Evolutionary conservation across 2,888 invertebrate genomes (phyloP).

Genomic region (Oscheius sp.): DNA sequence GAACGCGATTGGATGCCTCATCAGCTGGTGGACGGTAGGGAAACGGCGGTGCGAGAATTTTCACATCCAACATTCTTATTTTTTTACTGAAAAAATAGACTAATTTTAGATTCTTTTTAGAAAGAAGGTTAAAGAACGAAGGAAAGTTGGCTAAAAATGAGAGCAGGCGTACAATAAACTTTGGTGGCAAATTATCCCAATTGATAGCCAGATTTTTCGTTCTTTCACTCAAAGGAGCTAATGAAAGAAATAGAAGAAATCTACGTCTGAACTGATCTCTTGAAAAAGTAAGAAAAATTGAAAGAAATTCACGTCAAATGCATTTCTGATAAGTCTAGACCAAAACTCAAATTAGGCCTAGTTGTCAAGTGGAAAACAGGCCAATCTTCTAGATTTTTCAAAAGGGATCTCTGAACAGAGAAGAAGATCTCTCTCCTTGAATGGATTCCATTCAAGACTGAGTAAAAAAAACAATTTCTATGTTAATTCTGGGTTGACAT

Average conservation of each 20-base stretch:
- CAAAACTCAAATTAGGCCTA: not conserved
- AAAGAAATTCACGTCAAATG: too few relatives aligned
- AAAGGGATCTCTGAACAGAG: too few relatives aligned
- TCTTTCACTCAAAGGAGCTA: not conserved
- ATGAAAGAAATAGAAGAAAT: not conserved
- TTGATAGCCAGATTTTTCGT: too few relatives aligned
- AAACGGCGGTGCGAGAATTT: slow-evolving; percentile 12
- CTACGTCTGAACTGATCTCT: not conserved
- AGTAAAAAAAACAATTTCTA: too few relatives aligned
- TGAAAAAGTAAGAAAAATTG: not conserved
- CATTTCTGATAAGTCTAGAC: too few relatives aligned
- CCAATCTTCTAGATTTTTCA: too few relatives aligned
- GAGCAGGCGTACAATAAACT: too few relatives aligned
- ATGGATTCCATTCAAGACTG: too few relatives aligned
- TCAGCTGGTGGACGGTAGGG: not conserved
- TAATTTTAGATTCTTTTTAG: not conserved
- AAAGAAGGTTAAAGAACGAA: not conserved
- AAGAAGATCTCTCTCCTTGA: too few relatives aligned
- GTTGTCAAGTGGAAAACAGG: not conserved
- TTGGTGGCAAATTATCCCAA: too few relatives aligned
- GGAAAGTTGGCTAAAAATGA: not conserved
- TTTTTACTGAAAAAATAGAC: not conserved
- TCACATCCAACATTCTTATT: slow-evolving; percentile 7
- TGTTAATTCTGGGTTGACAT: too few relatives aligned
- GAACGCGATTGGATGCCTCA: slow-evolving; percentile 3